phyloP scores from a whole-genome alignment of 2,888 invertebrate species.

The Scaptomyza caliginosa region DNA sequence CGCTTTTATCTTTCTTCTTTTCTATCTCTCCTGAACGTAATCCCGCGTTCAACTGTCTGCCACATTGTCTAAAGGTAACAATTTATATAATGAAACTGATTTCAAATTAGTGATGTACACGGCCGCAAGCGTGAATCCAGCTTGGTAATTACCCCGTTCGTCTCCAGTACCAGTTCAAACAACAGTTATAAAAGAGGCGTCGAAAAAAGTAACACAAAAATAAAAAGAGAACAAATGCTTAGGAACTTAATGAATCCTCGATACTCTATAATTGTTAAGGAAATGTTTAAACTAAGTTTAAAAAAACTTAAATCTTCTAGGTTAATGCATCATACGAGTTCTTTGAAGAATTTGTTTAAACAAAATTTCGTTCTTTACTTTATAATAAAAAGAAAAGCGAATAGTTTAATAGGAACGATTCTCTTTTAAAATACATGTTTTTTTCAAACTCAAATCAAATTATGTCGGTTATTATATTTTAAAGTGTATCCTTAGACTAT shows the following conservation, averaged over 20 bases:
- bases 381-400: too few species aligned
- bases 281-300: neutral
- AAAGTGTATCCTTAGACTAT: too few species aligned
- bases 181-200: constrained; percentile 72
- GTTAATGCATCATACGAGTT: too few species aligned
- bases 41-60: constrained; percentile 56
- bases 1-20: neutral
- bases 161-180: constrained; percentile 42
- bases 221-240: constrained; percentile 1
- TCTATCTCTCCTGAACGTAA: constrained; percentile 4
- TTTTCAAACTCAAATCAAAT: too few species aligned
- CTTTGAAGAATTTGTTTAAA: too few species aligned
- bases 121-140: constrained; percentile 45
- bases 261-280: constrained; percentile 22
- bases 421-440: too few species aligned
- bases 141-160: constrained; percentile 54
- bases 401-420: too few species aligned
- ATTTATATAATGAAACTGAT: constrained; percentile 78
- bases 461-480: too few species aligned
- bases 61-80: constrained; percentile 76
- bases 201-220: constrained; percentile 41
- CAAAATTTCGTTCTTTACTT: too few species aligned
- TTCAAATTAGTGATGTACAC: constrained; percentile 74
- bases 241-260: neutral
- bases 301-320: neutral